Evolutionary conservation across 2,888 invertebrate genomes (phyloP), one percentile per base, ranked within the genome.

Genomic region (Dyspetes luteomarginatus): DNA sequence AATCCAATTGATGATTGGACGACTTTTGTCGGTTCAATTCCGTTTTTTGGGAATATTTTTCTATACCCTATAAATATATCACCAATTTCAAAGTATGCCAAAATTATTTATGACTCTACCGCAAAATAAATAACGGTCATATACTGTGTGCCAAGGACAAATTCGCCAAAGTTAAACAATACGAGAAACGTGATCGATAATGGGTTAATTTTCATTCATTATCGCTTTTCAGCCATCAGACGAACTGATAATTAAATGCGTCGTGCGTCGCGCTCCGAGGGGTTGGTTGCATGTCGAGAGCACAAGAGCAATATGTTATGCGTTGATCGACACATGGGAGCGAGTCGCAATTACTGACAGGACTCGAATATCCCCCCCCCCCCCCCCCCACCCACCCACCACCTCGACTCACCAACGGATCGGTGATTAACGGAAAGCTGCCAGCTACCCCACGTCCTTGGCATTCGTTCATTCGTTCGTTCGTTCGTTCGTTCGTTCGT

Each of bases 341-440:
- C 26, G 71, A 55, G 64, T 64, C 30, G 73, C 64, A 79, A 77
- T 75, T 74, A 78, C 71, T 60, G 58, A 74, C 72, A 50, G 68
- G 45, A 55, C 45, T 58, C 73, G 73, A 26, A n/a, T 75, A 73
- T 60, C 65, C 64, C 67, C 52, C 43, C 55, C n/a, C n/a, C n/a
- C n/a, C n/a, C n/a, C n/a, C n/a, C n/a, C n/a, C n/a, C n/a, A n/a
- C n/a, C n/a, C n/a, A n/a, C n/a, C n/a, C n/a, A n/a, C n/a, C n/a
- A n/a, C n/a, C n/a, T n/a, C n/a, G n/a, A n/a, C n/a, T n/a, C n/a
- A n/a, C n/a, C n/a, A n/a, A 65, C 50, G 72, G 73, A 24, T 80
- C 52, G 64, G 69, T 73, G 48, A 80, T 73, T 77, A 79, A 62
- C 69, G 69, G 58, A 69, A 62, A 78, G 58, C 74, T 78, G 69